These are phyloP conservation scores for Harpagus bidentatus DNA, from an alignment of 2,113 vertebrate species.

Conservation along the genomic window DNA sequence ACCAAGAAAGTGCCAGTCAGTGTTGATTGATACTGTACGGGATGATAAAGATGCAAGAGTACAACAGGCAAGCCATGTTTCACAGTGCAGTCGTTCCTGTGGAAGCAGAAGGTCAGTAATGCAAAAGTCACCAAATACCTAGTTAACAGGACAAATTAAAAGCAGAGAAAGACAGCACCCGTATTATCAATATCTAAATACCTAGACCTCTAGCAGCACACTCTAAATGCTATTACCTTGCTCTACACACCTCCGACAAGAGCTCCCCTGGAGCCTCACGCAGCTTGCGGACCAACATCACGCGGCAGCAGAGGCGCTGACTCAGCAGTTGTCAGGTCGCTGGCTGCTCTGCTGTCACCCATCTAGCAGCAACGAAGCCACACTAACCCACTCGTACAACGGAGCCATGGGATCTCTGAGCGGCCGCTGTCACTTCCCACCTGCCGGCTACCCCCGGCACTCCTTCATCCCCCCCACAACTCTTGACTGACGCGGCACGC, in stretches of 20 bases:
- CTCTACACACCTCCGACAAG: too few species aligned
- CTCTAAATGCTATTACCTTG: background rate
- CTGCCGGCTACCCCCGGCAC: background rate
- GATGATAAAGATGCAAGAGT: background rate
- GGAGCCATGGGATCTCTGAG: background rate
- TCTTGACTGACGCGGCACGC: accelerated
- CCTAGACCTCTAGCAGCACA: background rate
- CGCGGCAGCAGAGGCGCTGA: background rate
- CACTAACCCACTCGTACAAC: accelerated
- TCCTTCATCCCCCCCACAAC: background rate
- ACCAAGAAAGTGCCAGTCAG: background rate
- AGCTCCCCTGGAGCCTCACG: background rate
- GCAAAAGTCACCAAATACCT: background rate
- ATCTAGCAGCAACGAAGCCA: background rate
- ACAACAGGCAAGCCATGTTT: background rate
- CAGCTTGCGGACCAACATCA: background rate
- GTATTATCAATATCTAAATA: background rate
- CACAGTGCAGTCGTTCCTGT: background rate
- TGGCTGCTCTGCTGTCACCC: background rate
- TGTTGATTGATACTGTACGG: background rate
- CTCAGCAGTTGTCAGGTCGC: background rate
- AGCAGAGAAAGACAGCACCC: background rate
- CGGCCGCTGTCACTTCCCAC: background rate
- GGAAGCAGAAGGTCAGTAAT: background rate
- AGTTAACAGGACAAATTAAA: background rate